phyloP scores from a whole-genome alignment of 2,797 vertebrate species.

The Acridotheres tristis region DNA sequence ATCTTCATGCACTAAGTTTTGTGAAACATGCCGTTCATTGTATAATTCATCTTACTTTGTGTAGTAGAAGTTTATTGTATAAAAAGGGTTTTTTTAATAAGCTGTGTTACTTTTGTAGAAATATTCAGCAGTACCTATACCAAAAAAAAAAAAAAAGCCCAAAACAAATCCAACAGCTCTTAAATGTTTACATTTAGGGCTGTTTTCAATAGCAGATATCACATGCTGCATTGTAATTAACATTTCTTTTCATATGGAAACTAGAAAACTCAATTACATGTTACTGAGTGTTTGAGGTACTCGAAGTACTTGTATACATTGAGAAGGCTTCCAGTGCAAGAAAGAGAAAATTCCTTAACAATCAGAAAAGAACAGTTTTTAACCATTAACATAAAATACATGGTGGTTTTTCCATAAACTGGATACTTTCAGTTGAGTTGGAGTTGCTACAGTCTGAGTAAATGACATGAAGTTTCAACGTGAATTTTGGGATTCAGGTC shows the following conservation, averaged over 20 bases:
- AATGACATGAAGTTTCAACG: fast-evolving
- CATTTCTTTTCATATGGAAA: background rate
- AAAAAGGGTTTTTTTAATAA: background rate
- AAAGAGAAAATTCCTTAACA: background rate
- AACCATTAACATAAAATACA: background rate
- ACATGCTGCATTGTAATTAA: background rate
- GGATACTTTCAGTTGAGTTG: background rate
- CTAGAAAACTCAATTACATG: background rate
- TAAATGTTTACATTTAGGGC: background rate
- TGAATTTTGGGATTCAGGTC: background rate
- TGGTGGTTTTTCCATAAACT: background rate
- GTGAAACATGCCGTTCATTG: background rate
- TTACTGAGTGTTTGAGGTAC: background rate
- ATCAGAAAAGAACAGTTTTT: background rate
- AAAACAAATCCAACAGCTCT: background rate
- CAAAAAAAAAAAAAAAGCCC: fast-evolving
- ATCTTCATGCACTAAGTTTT: background rate
- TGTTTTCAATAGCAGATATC: background rate
- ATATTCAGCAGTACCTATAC: background rate
- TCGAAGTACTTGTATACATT: background rate
- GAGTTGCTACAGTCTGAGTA: background rate
- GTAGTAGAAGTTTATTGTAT: background rate
- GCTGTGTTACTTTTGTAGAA: background rate
- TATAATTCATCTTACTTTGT: background rate
- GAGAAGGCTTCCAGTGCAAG: background rate